A percentile compares a stretch with the other conserved stretches of the same genome.
phyloP scores from a whole-genome alignment of 2,113 vertebrate genomes.

The Oreochromis tanganicae region DNA sequence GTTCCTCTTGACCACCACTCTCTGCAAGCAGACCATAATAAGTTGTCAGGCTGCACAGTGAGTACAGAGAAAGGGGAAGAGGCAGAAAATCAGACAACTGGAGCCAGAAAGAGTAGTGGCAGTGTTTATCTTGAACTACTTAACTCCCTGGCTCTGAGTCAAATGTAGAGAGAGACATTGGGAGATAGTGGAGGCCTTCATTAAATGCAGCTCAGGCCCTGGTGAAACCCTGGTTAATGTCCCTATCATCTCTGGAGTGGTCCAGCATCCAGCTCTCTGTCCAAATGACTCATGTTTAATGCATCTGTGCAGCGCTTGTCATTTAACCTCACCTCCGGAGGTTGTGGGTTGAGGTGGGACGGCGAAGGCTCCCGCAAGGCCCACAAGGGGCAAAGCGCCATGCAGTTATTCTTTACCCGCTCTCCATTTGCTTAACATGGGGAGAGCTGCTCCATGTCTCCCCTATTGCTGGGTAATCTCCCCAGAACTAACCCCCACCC shows the following conservation, averaged over 20 bases:
- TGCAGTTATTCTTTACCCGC: slow-evolving; percentile 46
- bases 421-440: slow-evolving; percentile 64
- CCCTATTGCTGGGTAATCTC: slow-evolving; percentile 35
- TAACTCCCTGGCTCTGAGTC: slow-evolving; percentile 38
- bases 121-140: slow-evolving; percentile 42
- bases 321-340: slow-evolving; percentile 68
- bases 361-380: slow-evolving; percentile 7
- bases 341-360: slow-evolving; percentile 25
- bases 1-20: background rate
- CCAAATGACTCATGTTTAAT: slow-evolving; percentile 72
- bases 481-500: background rate
- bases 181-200: slow-evolving; percentile 50
- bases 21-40: background rate
- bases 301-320: slow-evolving; percentile 61
- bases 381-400: slow-evolving; percentile 22
- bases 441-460: slow-evolving; percentile 10
- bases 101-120: slow-evolving; percentile 6
- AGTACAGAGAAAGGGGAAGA: background rate
- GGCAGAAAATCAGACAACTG: background rate
- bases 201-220: slow-evolving; percentile 66
- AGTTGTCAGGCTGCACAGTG: background rate
- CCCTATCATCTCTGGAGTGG: slow-evolving; percentile 68
- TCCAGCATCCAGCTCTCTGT: slow-evolving; percentile 41
- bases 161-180: slow-evolving; percentile 42
- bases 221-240: slow-evolving; percentile 69